Evolutionary conservation across 1,140 invertebrate genomes (phyloP), one percentile per base, ranked within the genome.

Genomic region (Neuroterus valhalla): DNA sequence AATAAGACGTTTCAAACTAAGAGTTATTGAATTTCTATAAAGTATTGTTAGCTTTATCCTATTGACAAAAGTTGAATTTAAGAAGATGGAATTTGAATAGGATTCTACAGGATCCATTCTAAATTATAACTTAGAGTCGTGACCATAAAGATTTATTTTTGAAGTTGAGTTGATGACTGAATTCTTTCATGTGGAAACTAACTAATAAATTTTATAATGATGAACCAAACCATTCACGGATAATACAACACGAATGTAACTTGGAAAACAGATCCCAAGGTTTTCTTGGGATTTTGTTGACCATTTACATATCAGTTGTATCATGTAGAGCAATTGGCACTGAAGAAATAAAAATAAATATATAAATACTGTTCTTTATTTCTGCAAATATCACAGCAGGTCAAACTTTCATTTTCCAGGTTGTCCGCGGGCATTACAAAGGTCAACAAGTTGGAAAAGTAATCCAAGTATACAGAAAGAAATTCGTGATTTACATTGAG

Each of bases 381-480:
- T 38, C 10, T 38, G 31, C 8, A 38, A 38, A 38, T 38, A 38
- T 8, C 5, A 38, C 10, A 38, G 31, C 10, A 38, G 8, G 31
- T 38, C 10, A 8, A 1, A 8, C 31, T 38, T 17, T 19, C 1
- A 55, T 15, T 23, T 15, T 38, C 38, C 81, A 96, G 96, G 96
- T 99, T 86, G 97, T 98, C 55, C 92, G 98, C 76, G 99, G 99
- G 46, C 98, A 99, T 90, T 99, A 98, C 92, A 99, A 99, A 91
- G 98, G 98, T 50, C 98, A 99, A 91, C 98, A 99, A 91, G 96
- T 98, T 70, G 99, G 98, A 79, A 99, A 99, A 93, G 96, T 99
- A 70, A 96, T 99, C 17, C 97, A 98, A 89, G 95, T 97, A 10
- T 99, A 99, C 92, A 94, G 99, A 87, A 99, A 99, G 89, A 99